A percentile compares a stretch with the other conserved stretches of the same genome.
Evolutionary conservation across 2,113 vertebrate genomes (phyloP).

Genomic region (Bubo scandiacus): DNA sequence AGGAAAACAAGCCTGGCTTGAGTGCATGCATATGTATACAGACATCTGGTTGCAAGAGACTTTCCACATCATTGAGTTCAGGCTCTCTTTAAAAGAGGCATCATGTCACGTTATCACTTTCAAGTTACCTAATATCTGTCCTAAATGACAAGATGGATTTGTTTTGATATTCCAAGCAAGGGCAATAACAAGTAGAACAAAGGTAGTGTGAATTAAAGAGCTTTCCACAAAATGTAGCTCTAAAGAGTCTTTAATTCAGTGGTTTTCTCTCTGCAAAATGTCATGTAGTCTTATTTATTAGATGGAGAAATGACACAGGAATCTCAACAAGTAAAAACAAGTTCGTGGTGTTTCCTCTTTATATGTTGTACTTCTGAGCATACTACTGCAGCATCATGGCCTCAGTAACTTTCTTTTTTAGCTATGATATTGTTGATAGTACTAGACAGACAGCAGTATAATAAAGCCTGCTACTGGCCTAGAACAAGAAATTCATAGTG

Average conservation of each 20-base stretch:
- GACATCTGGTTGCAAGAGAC: background rate
- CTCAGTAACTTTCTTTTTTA: background rate
- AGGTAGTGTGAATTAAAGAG: background rate
- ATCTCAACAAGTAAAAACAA: background rate
- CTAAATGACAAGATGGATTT: background rate
- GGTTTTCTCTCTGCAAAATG: background rate
- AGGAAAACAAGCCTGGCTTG: background rate
- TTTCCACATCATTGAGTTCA: background rate
- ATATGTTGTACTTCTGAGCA: background rate
- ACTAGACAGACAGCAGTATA: background rate
- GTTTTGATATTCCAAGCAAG: background rate
- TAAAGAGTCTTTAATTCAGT: background rate
- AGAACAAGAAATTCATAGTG: background rate
- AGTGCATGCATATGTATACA: too few species aligned
- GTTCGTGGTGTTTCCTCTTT: background rate
- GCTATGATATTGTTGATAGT: background rate
- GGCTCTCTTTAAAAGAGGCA: background rate
- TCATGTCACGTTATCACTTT: fast-evolving
- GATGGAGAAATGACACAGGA: background rate
- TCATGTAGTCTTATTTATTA: background rate
- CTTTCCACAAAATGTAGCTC: background rate
- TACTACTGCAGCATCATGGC: fast-evolving
- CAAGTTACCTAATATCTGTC: background rate
- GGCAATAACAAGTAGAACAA: background rate
- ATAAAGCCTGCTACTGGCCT: background rate